These are phyloP conservation scores for Emydoidea blandingii DNA, from an alignment of 2,797 vertebrate species.

Conservation along the genomic window DNA sequence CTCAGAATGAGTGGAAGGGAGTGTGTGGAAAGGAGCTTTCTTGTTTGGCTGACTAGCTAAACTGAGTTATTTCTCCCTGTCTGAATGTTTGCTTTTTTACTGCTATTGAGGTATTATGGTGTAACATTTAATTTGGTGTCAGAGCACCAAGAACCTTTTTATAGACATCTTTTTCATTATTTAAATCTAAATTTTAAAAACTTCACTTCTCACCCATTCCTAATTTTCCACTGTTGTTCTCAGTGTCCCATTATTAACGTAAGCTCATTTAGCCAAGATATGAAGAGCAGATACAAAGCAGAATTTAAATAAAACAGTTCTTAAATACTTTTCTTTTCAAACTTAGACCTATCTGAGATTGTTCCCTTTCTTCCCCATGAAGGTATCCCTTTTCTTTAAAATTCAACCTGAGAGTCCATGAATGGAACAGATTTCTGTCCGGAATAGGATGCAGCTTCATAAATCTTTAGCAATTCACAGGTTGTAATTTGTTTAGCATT, in stretches of 20 bases:
- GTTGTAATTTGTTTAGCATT: slow-evolving; percentile 33
- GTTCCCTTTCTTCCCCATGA: slow-evolving; percentile 28
- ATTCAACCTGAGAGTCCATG: neutral
- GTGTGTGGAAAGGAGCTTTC: neutral
- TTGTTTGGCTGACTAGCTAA: neutral
- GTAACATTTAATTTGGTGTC: neutral
- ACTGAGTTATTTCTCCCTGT: neutral
- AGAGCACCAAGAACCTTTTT: neutral
- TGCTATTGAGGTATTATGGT: neutral
- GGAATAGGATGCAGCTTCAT: slow-evolving; percentile 28
- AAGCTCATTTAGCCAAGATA: slow-evolving; percentile 10
- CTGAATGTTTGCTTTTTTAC: neutral
- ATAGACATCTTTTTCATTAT: neutral
- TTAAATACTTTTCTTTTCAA: slow-evolving; percentile 51
- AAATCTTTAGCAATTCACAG: slow-evolving; percentile 54
- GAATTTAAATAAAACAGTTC: slow-evolving; percentile 43
- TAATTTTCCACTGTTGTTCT: neutral
- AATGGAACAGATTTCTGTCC: slow-evolving; percentile 42
- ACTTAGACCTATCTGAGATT: slow-evolving; percentile 16
- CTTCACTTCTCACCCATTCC: neutral
- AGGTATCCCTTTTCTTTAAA: slow-evolving; percentile 36
- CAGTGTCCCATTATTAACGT: neutral
- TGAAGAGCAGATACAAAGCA: slow-evolving; percentile 38
- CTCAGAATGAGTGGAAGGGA: neutral
- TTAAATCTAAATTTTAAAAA: neutral